These are phyloP conservation scores for Paralinhomoeus sp. DNA, from an alignment of 2,888 invertebrate genomes.

Conservation along the genomic window DNA sequence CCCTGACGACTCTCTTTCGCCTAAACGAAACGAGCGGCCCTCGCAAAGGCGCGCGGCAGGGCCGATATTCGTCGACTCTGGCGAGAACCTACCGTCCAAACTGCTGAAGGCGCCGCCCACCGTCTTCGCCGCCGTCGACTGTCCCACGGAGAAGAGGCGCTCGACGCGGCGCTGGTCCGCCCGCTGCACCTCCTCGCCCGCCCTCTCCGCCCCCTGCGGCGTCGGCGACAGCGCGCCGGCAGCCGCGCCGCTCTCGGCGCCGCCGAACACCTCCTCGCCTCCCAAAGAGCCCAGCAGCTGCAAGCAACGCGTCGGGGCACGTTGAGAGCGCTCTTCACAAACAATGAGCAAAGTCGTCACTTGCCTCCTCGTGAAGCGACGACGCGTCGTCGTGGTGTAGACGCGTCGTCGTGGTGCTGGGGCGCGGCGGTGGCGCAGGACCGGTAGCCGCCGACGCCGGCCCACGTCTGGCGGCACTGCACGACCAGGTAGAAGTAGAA, in stretches of 20 bases:
- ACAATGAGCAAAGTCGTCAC: background rate
- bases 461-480: too few species aligned
- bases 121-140: conserved; percentile 7
- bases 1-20: conserved; percentile 1
- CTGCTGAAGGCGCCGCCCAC: conserved; percentile 9
- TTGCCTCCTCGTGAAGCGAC: background rate
- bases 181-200: conserved; percentile 4
- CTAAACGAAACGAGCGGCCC: too few species aligned
- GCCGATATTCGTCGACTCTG: background rate
- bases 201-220: conserved; percentile 9
- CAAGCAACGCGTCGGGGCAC: background rate
- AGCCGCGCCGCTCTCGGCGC: conserved; percentile 7
- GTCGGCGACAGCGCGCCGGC: conserved; percentile 7
- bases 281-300: conserved; percentile 18
- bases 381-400: conserved; percentile 4
- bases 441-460: too few species aligned
- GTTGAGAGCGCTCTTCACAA: background rate
- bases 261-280: conserved; percentile 16
- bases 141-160: conserved; percentile 6
- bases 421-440: background rate
- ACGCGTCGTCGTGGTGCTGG: background rate
- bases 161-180: conserved; percentile 8
- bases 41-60: too few species aligned
- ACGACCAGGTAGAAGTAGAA: conserved; percentile 11
- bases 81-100: conserved; percentile 4